Conservation (phyloP, 2,888 invertebrate species). For the Melieria picta region DNA sequence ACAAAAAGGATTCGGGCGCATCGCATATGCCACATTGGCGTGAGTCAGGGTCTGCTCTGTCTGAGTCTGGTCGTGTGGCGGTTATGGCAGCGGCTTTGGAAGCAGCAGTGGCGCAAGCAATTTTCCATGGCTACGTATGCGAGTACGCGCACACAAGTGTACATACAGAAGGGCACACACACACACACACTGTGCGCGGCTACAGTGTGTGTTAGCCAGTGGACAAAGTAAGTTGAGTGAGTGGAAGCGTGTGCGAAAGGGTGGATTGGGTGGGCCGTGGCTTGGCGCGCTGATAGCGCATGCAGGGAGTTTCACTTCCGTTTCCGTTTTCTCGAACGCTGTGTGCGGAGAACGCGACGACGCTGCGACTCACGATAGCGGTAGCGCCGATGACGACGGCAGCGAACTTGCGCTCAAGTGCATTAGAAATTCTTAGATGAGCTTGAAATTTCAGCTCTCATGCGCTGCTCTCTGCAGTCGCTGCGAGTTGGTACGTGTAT, state of each 20-base stretch:
- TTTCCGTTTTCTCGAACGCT: background rate
- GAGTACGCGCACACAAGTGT: background rate
- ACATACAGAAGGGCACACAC: background rate
- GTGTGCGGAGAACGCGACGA: too few species aligned
- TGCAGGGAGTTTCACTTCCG: conserved; percentile 13
- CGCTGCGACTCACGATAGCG: too few species aligned
- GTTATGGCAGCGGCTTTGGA: too few species aligned
- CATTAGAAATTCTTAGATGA: conserved; percentile 19
- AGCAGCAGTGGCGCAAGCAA: too few species aligned
- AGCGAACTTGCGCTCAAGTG: background rate
- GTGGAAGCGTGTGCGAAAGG: too few species aligned
- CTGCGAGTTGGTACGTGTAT: background rate
- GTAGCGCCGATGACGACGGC: background rate
- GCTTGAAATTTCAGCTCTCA: background rate
- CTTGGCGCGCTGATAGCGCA: background rate
- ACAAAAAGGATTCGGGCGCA: background rate
- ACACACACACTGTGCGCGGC: background rate
- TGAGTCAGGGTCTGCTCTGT: background rate
- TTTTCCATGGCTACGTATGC: too few species aligned
- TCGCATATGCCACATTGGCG: background rate
- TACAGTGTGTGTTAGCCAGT: too few species aligned
- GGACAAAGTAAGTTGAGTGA: too few species aligned
- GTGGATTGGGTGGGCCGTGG: background rate
- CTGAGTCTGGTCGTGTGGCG: too few species aligned
- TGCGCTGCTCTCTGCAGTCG: background rate